A percentile compares a stretch with the other conserved stretches of the same genome.
These are phyloP conservation scores for Drosophila melanosoma DNA, from an alignment of 2,888 invertebrate genomes.

Conservation along the genomic window DNA sequence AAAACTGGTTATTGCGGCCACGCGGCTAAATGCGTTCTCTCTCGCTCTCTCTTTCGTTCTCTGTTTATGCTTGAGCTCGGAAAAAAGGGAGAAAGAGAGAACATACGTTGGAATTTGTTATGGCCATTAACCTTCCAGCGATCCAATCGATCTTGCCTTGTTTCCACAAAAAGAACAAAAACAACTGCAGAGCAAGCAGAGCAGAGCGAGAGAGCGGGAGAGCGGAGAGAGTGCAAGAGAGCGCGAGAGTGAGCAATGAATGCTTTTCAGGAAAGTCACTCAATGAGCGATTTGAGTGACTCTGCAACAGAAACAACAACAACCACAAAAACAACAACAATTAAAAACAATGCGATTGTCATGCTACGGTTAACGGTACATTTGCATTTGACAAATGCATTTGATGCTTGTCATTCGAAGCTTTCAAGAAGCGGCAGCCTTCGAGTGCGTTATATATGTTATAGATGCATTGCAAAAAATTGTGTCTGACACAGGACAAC, in stretches of 20 bases:
- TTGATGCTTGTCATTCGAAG: conserved; percentile 6
- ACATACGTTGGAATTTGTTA: neutral
- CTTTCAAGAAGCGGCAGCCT: conserved; percentile 16
- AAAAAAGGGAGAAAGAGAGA: conserved; percentile 17
- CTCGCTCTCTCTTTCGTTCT: neutral
- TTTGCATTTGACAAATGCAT: conserved; percentile 35
- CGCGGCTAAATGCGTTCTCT: conserved; percentile 1
- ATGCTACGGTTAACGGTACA: conserved; percentile 39
- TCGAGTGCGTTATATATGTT: conserved; percentile 8
- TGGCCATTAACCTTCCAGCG: conserved; percentile 3
- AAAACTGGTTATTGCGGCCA: conserved; percentile 38
- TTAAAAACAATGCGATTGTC: conserved; percentile 5
- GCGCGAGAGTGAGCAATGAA: neutral
- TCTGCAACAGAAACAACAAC: conserved; percentile 2
- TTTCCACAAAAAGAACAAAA: neutral
- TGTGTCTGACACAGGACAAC: neutral
- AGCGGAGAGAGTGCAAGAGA: neutral
- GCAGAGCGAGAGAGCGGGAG: neutral
- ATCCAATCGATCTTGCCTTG: conserved; percentile 38
- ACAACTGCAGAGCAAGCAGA: neutral
- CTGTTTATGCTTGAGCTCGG: conserved; percentile 16
- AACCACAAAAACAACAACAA: conserved; percentile 1
- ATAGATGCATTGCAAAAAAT: conserved; percentile 41
- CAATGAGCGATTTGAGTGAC: conserved; percentile 13
- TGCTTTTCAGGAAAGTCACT: conserved; percentile 1